Evolutionary conservation across 2,888 invertebrate genomes (phyloP).

Genomic region (Sinelater perroti): DNA sequence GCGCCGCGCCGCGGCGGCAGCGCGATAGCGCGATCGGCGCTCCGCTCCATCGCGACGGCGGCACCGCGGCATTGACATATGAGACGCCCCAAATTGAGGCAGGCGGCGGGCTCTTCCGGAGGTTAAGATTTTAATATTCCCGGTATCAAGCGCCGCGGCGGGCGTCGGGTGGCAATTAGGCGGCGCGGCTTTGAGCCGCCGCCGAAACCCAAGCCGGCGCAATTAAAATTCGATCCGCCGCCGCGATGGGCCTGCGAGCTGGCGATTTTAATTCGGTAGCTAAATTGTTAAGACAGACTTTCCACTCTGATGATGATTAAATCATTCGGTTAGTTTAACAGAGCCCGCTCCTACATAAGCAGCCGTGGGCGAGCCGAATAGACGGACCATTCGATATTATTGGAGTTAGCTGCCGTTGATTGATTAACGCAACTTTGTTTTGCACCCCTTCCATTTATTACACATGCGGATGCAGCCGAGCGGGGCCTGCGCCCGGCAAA

Average conservation of each 20-base stretch:
- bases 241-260: constrained; percentile 25
- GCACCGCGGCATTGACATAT: constrained; percentile 33
- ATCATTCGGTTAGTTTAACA: constrained; percentile 63
- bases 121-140: constrained; percentile 55
- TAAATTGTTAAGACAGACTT: constrained; percentile 61
- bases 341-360: constrained; percentile 54
- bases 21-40: too few species aligned
- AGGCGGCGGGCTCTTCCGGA: constrained; percentile 28
- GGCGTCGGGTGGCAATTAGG: constrained; percentile 15
- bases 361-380: constrained; percentile 52
- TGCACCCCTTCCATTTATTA: constrained; percentile 38
- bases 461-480: constrained; percentile 4
- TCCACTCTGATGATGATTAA: constrained; percentile 60
- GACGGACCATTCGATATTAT: constrained; percentile 52
- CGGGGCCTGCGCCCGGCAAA: constrained; percentile 24
- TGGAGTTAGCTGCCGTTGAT: constrained; percentile 61
- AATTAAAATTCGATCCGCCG: constrained; percentile 30
- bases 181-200: too few species aligned
- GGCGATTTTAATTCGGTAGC: constrained; percentile 59
- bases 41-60: constrained; percentile 33
- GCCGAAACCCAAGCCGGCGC: too few species aligned
- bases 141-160: constrained; percentile 45
- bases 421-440: constrained; percentile 57
- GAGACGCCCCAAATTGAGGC: constrained; percentile 38
- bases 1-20: constrained; percentile 29